A percentile compares a stretch with the other conserved stretches of the same genome.
phyloP scores from a whole-genome alignment of 2,888 invertebrate species.

The Holacanthella duospinosa region DNA sequence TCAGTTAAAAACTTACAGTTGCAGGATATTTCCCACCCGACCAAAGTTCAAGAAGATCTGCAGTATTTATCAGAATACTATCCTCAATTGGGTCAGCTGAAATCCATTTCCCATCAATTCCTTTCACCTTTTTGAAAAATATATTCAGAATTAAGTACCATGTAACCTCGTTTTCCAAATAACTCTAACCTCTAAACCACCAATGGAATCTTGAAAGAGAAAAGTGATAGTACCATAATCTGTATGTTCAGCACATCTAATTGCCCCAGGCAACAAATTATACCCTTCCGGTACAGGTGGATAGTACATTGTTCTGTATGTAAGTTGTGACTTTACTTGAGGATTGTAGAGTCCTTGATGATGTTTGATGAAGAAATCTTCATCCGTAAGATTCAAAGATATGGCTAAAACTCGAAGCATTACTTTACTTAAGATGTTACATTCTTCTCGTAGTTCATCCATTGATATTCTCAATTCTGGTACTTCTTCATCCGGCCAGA shows the following conservation, averaged over 20 bases:
- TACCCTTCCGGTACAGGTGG: constrained; percentile 50
- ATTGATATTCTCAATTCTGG: constrained; percentile 57
- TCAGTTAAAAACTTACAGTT: constrained; percentile 46
- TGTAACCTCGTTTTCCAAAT: not conserved
- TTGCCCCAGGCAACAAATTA: constrained; percentile 45
- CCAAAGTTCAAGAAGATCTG: constrained; percentile 64
- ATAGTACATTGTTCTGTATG: constrained; percentile 60
- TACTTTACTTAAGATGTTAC: constrained; percentile 56
- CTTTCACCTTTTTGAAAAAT: constrained; percentile 48
- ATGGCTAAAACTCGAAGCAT: constrained; percentile 46
- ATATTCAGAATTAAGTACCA: not conserved
- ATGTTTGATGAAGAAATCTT: constrained; percentile 22
- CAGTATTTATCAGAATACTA: constrained; percentile 63
- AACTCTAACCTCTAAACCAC: constrained; percentile 54
- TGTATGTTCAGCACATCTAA: constrained; percentile 59
- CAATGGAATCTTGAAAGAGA: constrained; percentile 59
- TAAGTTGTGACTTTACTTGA: constrained; percentile 50
- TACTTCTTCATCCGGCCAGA: constrained; percentile 44
- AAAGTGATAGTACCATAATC: constrained; percentile 68
- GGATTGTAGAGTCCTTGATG: constrained; percentile 19
- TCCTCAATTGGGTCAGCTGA: constrained; percentile 64
- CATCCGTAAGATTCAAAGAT: constrained; percentile 24
- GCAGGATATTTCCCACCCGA: constrained; percentile 59
- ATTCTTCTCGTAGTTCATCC: constrained; percentile 55
- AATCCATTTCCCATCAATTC: constrained; percentile 58